phyloP scores from a whole-genome alignment of 1,140 invertebrate species.

The Bactericera cockerelli region DNA sequence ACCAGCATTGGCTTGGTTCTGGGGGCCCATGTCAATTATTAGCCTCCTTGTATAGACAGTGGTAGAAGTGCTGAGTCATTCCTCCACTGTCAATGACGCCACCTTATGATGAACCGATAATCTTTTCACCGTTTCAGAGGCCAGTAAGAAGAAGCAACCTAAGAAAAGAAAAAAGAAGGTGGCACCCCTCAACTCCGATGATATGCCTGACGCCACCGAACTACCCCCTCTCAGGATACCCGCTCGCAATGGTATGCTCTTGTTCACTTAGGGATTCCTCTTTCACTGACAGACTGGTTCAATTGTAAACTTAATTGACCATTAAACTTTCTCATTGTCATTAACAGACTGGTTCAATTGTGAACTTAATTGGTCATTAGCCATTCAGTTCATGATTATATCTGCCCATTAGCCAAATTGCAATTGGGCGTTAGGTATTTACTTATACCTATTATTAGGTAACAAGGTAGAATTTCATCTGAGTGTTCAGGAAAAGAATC shows the following conservation, averaged over 20 bases:
- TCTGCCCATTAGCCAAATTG: no score
- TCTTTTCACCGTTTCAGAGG: no score
- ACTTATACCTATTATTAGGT: no score
- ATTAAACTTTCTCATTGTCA: not conserved
- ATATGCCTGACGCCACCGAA: not conserved
- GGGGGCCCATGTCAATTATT: no score
- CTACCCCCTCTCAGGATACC: not conserved
- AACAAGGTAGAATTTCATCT: no score
- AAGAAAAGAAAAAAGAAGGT: constrained; percentile 4
- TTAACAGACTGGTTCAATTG: not conserved
- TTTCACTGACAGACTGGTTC: not conserved
- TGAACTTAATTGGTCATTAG: not conserved
- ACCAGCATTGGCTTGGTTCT: no score
- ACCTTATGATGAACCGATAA: no score
- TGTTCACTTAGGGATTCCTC: not conserved
- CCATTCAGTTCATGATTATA: not conserved
- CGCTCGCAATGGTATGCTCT: not conserved
- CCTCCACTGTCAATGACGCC: no score
- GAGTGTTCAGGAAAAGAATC: no score
- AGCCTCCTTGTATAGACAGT: no score
- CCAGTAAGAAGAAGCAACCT: not conserved
- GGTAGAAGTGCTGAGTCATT: no score
- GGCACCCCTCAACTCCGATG: not conserved
- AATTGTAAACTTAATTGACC: not conserved
- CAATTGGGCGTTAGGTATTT: no score